phyloP scores from a whole-genome alignment of 2,797 vertebrate genomes.

The Propithecus perrieri region DNA sequence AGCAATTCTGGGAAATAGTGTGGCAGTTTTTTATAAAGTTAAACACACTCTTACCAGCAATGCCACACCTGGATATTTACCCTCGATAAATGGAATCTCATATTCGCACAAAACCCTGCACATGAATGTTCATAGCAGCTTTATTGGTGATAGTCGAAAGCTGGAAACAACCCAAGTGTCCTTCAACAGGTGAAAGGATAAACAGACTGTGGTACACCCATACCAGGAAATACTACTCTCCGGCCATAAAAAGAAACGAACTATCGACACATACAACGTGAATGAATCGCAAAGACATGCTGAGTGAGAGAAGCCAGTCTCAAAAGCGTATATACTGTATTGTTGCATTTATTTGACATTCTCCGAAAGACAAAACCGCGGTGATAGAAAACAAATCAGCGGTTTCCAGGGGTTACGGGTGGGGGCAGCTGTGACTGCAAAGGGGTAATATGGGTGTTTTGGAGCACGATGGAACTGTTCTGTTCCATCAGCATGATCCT shows the following conservation, averaged over 20 bases:
- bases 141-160: not conserved
- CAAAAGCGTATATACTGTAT: not conserved
- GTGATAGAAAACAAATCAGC: not conserved
- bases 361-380: not conserved
- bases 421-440: not conserved
- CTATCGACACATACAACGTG: not conserved
- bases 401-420: not conserved
- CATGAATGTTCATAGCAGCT: not conserved
- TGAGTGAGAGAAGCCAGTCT: not conserved
- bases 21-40: not conserved
- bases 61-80: not conserved
- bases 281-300: not conserved
- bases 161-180: not conserved
- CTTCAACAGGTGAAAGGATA: not conserved
- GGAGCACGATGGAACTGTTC: not conserved
- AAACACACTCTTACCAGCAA: not conserved
- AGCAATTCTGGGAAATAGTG: not conserved
- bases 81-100: not conserved
- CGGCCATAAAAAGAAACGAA: not conserved
- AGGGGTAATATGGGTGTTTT: rapidly evolving
- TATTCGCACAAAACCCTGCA: not conserved
- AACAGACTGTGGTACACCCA: not conserved
- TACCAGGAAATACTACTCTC: not conserved
- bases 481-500: not conserved
- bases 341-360: not conserved